Conservation (phyloP, 2,888 invertebrate genomes). For the Mermis nigrescens region DNA sequence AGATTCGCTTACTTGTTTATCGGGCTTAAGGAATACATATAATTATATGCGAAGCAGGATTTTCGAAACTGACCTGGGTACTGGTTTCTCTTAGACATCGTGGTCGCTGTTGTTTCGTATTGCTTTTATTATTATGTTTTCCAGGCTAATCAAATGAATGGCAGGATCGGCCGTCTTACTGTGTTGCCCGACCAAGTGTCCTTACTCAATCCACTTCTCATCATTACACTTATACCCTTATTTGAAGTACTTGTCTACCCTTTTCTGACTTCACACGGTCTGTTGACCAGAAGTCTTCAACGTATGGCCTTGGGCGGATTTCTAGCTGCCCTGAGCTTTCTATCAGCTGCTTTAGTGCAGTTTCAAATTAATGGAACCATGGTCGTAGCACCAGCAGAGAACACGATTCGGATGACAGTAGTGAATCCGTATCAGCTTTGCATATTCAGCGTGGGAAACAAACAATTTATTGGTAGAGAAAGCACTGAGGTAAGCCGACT, state of each 20-base stretch:
- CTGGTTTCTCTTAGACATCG: too few species aligned
- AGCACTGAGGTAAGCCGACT: too few species aligned
- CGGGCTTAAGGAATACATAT: too few species aligned
- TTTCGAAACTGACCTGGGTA: too few species aligned
- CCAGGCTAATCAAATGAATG: slow-evolving; percentile 37
- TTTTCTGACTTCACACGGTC: slow-evolving; percentile 26
- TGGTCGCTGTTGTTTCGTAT: not conserved
- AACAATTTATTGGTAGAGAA: too few species aligned
- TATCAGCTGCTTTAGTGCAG: slow-evolving; percentile 61
- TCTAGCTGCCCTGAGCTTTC: slow-evolving; percentile 60
- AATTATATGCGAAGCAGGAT: too few species aligned
- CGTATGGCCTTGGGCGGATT: slow-evolving; percentile 69
- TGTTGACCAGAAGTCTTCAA: slow-evolving; percentile 53
- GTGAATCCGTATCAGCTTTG: too few species aligned
- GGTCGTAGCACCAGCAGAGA: not conserved
- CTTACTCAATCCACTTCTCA: slow-evolving; percentile 42
- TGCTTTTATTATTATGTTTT: slow-evolving; percentile 12
- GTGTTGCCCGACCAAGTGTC: slow-evolving; percentile 73
- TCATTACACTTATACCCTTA: slow-evolving; percentile 36
- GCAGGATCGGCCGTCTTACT: slow-evolving; percentile 26
- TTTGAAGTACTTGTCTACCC: slow-evolving; percentile 37
- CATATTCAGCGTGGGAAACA: too few species aligned
- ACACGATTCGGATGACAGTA: not conserved
- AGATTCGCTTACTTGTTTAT: too few species aligned
- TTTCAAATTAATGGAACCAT: not conserved